Conservation (phyloP, 2,113 vertebrate species). For the Rhodinocichla rosea region DNA sequence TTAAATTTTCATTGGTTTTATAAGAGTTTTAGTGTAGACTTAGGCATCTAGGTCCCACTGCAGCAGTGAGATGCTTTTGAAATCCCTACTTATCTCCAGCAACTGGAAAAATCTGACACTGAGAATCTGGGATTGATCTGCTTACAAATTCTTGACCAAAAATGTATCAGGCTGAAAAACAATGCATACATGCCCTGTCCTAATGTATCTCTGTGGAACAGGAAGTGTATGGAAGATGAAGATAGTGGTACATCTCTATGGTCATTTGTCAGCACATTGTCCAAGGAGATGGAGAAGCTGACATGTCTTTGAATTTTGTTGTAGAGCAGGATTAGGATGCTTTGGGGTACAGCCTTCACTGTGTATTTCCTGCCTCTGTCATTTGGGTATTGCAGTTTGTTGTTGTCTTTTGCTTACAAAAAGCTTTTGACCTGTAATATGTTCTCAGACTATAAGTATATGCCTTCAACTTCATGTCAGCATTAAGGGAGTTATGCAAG, state of each 20-base stretch:
- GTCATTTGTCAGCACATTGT: neutral
- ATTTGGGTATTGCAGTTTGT: neutral
- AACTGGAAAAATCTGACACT: neutral
- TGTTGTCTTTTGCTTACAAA: neutral
- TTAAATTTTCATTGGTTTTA: neutral
- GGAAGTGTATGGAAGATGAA: neutral
- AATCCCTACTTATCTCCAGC: neutral
- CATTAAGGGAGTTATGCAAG: neutral
- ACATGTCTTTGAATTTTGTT: neutral
- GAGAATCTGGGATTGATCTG: neutral
- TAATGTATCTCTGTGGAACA: neutral
- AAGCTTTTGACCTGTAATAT: neutral
- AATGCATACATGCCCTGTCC: neutral
- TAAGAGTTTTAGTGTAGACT: neutral
- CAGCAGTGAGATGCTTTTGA: neutral
- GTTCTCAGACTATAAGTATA: neutral
- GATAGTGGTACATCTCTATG: neutral
- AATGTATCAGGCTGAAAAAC: neutral
- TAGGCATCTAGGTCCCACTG: neutral
- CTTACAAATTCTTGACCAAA: neutral
- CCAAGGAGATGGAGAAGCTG: neutral
- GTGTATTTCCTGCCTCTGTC: neutral
- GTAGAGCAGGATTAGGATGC: neutral
- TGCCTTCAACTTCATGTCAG: neutral
- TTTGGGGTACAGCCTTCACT: neutral